Evolutionary conservation across 1,140 invertebrate genomes (phyloP).

Genomic region (Galleria mellonella): DNA sequence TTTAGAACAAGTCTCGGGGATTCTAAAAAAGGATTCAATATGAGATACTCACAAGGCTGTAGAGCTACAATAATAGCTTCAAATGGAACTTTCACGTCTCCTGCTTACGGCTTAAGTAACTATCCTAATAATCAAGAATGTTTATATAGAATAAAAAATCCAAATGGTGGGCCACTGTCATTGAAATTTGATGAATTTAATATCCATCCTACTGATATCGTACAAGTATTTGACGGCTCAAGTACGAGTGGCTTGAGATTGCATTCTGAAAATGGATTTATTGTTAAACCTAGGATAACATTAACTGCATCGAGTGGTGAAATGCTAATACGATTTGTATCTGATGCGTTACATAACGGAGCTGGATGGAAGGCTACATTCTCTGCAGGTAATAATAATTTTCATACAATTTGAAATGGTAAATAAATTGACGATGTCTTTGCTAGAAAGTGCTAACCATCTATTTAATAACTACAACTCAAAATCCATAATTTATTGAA

Average conservation of each 20-base stretch:
- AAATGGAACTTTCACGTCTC: conserved; percentile 91
- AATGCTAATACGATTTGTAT: conserved; percentile 91
- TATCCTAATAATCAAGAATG: conserved; percentile 96
- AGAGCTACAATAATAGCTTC: conserved; percentile 85
- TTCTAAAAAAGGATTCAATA: conserved; percentile 92
- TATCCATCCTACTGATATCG: conserved; percentile 89
- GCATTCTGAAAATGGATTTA: conserved; percentile 93
- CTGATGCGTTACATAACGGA: conserved; percentile 89
- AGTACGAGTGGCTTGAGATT: conserved; percentile 89
- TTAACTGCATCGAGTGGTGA: conserved; percentile 94
- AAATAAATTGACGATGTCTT: no score
- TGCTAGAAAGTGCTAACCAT: no score
- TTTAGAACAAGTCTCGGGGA: conserved; percentile 93
- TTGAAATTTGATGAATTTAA: conserved; percentile 91
- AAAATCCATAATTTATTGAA: no score
- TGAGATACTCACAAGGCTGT: conserved; percentile 92
- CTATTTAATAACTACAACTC: no score
- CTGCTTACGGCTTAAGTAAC: conserved; percentile 86
- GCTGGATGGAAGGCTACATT: conserved; percentile 92
- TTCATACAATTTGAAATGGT: conserved; percentile 6
- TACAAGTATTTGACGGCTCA: conserved; percentile 93
- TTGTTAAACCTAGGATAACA: conserved; percentile 89
- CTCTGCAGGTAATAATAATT: conserved; percentile 82
- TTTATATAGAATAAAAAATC: conserved; percentile 90
- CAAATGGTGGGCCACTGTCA: conserved; percentile 87